Evolutionary conservation across 2,113 vertebrate species (phyloP).

Genomic region (Petrocephalus zakoni): DNA sequence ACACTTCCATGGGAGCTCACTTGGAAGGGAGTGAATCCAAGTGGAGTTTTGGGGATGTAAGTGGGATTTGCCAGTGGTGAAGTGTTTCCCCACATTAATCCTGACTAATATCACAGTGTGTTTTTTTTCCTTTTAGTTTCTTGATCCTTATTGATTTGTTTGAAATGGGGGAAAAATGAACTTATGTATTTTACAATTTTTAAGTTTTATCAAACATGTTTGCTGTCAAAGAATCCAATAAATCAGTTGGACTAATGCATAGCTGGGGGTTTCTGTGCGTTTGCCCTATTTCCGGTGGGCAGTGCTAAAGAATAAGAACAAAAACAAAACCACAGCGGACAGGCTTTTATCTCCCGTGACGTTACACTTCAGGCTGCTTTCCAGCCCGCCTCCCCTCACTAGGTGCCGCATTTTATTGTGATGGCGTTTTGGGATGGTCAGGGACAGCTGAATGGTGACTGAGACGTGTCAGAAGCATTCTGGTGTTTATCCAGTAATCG

Average conservation of each 20-base stretch:
- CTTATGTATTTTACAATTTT: conserved; percentile 18
- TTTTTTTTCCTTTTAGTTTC: conserved; percentile 7
- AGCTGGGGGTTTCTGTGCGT: not conserved
- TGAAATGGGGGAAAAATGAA: conserved; percentile 16
- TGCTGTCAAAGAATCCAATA: conserved; percentile 60
- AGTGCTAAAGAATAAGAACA: not conserved
- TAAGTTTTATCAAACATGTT: conserved; percentile 38
- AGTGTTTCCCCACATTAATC: conserved; percentile 24
- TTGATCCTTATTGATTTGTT: conserved; percentile 27
- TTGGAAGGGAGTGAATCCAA: conserved; percentile 38
- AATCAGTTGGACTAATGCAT: conserved; percentile 37
- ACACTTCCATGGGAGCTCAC: conserved; percentile 61
- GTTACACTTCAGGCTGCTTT: not conserved
- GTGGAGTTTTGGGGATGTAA: conserved; percentile 4
- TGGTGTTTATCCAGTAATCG: not conserved
- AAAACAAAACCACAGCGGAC: not conserved
- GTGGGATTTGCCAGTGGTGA: conserved; percentile 12
- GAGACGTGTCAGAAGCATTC: not conserved
- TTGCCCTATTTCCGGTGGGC: not conserved
- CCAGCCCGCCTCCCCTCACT: not conserved
- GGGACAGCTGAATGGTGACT: not conserved
- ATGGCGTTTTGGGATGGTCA: not conserved
- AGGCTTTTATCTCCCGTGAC: not conserved
- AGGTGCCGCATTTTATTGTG: not conserved
- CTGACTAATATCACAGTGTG: conserved; percentile 27